phyloP scores from a whole-genome alignment of 2,113 vertebrate genomes.

The Ia io region DNA sequence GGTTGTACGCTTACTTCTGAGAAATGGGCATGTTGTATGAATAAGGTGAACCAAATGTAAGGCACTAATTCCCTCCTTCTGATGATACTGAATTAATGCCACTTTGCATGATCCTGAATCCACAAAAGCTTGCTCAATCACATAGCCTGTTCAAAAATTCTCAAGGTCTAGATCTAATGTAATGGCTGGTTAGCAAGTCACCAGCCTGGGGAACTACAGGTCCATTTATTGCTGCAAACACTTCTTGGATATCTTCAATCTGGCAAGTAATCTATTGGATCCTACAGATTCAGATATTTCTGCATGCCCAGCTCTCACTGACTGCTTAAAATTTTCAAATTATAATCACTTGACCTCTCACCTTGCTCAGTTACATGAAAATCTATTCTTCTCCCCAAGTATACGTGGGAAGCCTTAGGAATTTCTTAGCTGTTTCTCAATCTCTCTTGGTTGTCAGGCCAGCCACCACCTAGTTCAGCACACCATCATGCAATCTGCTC shows the following conservation, averaged over 20 bases:
- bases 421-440: not conserved
- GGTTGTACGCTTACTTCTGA: not conserved
- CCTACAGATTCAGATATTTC: not conserved
- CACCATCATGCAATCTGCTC: accelerated
- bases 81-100: not conserved
- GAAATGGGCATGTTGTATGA: not conserved
- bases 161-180: not conserved
- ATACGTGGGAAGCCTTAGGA: not conserved
- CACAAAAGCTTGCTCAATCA: not conserved
- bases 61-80: not conserved
- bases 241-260: not conserved
- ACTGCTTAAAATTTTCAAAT: not conserved
- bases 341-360: not conserved
- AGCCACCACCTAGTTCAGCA: not conserved
- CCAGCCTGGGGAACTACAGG: not conserved
- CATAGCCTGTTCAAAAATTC: not conserved
- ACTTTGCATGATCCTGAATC: not conserved
- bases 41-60: not conserved
- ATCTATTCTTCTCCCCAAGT: not conserved
- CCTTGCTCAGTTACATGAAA: not conserved
- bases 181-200: accelerated
- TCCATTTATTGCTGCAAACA: not conserved
- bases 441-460: not conserved
- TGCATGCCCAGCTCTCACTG: not conserved
- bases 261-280: not conserved